Evolutionary conservation across 2,888 invertebrate genomes (phyloP).

Genomic region (Heliconius charithonia): DNA sequence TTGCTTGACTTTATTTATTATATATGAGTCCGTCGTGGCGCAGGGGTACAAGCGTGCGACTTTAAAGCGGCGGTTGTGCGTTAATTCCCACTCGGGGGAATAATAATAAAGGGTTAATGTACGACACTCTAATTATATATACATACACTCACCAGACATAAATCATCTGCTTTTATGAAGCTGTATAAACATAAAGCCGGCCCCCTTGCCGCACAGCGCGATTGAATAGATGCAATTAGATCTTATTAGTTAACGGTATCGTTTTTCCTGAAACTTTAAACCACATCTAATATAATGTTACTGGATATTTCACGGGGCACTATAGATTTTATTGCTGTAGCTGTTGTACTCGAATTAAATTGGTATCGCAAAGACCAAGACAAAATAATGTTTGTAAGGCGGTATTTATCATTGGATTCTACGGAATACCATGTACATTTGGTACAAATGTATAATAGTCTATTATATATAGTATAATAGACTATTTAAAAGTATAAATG

Average conservation of each 20-base stretch:
- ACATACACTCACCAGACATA: background rate
- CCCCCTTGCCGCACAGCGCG: background rate
- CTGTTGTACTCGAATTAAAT: background rate
- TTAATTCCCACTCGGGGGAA: too few relatives aligned
- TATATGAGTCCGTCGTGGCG: too few relatives aligned
- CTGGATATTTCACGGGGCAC: background rate
- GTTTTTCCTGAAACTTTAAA: conserved; percentile 21
- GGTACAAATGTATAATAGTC: too few relatives aligned
- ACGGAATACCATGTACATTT: background rate
- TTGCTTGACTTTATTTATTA: too few relatives aligned
- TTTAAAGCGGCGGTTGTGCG: too few relatives aligned
- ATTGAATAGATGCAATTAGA: conserved; percentile 21
- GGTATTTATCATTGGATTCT: too few relatives aligned
- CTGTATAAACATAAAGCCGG: conserved; percentile 21
- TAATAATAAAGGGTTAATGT: too few relatives aligned
- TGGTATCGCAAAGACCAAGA: background rate
- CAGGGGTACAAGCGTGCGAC: too few relatives aligned
- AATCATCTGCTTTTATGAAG: conserved; percentile 15
- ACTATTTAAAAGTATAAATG: too few relatives aligned
- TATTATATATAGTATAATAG: too few relatives aligned
- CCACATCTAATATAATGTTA: conserved; percentile 1
- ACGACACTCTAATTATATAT: too few relatives aligned
- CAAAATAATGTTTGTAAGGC: background rate
- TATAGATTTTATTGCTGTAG: background rate
- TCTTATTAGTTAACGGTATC: conserved; percentile 24